Base-by-base conservation (phyloP, 2,888 invertebrate species). In the Homarus gammarus region DNA sequence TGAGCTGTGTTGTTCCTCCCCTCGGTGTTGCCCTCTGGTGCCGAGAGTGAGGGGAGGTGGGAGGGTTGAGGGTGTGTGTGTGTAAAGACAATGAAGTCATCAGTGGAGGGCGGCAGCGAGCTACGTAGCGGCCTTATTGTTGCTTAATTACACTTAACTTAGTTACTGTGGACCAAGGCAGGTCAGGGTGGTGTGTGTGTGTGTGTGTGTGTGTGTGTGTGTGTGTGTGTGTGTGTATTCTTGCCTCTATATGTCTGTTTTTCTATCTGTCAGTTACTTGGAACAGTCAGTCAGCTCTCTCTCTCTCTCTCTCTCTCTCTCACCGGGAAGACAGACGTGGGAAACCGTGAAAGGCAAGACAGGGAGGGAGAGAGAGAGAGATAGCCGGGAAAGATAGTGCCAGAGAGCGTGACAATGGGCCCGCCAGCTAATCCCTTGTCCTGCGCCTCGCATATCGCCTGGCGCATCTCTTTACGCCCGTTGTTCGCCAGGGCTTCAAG, bases 31-130 rank as follows among this genome's bases (percentile, higher is more conserved):
- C 64, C 36, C 27, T 2, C 18, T n/a, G 22, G 36, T 36, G 40
- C 27, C 61, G 3, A 5, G 8, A 2, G 27, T 6, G 22, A 22
- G 27, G 61, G 38, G 38, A n/a, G 38, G 15, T 10, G 38, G 18
- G 38, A 38, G 64, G 38, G 64, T 38, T 33, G 33, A 61, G 38
- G 64, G 40, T 27, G 27, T 6, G 36, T 56, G 31, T 18, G 56
- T n/a, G 27, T n/a, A 61, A 81, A 81, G 81, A 81, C 81, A 81
- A 81, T 81, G 38, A 36, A 56, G 61, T 81, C 64, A 81, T 81
- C 81, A 81, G 64, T n/a, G 64, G 64, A 64, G 64, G 64, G 27
- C 1, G 64, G 27, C n/a, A 22, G 22, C 18, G 27, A 3, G 12
- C 27, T 2, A 27, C 22, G 27, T 3, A 56, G 2, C 27, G 5